Base-by-base conservation (phyloP, 1,140 invertebrate genomes). In the Oscheius sp. region DNA sequence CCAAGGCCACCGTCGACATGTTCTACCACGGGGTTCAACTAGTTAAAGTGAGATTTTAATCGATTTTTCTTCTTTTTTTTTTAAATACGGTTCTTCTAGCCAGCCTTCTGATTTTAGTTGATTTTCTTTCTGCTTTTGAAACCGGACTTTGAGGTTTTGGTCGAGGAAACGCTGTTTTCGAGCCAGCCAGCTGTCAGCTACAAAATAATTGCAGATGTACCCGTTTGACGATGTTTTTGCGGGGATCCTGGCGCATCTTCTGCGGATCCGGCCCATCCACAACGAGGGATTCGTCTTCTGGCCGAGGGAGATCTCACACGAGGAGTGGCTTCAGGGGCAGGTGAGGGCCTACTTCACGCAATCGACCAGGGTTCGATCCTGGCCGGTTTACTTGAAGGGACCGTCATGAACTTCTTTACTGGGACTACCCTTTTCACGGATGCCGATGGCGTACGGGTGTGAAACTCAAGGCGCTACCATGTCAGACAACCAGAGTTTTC, bases 171-270 rank as follows among this genome's bases (percentile, higher is more conserved):
- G n/a, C n/a, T n/a, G n/a, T n/a, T n/a, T n/a, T n/a, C n/a, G n/a
- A n/a, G n/a, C n/a, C n/a, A n/a, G n/a, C n/a, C n/a, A n/a, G n/a
- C n/a, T n/a, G n/a, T n/a, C n/a, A n/a, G n/a, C n/a, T 62, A 23
- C 20, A n/a, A 61, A 45, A n/a, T 18, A 20, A 67, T 18, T 77
- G 2, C 28, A 61, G 42, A 32, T 79, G 29, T 82, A 77, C 61
- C 70, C 66, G 23, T 79, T 82, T 63, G 81, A 82, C 59, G 81
- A 82, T 45, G 61, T 82, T 61, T 82, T 78, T 68, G 67, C 79
- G 18, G 79, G 77, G 32, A 82, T 82, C 29, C 23, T 82, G 13
- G 78, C 80, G 13, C 69, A 82, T 66, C 36, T 35, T 20, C 70
- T 81, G 1, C 72, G 73, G 15, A 46, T 76, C 20, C 46, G 23